Base-by-base conservation (phyloP, 1,140 invertebrate species). In the Drosophila nannoptera region DNA sequence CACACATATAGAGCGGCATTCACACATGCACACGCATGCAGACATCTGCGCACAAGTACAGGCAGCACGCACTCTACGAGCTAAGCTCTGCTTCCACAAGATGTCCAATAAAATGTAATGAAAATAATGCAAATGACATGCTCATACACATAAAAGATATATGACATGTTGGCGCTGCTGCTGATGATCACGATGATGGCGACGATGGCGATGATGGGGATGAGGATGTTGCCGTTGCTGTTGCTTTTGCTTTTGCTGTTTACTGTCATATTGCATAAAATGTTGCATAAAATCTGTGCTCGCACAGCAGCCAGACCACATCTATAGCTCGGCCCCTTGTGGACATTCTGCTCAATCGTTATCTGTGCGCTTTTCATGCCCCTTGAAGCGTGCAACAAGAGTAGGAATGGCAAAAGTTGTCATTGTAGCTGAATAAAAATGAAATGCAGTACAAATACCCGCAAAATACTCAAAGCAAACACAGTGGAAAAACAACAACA, bases 401-500 rank as follows among this genome's bases (percentile, higher is more conserved):
- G 12, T 12, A 67, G 46, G 45, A 62, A 22, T 22, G 22, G 29
- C 29, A 59, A 33, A 36, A 49, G 42, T 75, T 83, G 80, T 83
- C 78, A 78, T 84, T 83, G 78, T 78, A 83, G 83, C 75, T 83
- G 70, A 68, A 83, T 82, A 78, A 78, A 82, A 82, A 84, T 73
- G 75, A 84, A 83, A 78, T 84, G 78, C 80, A 78, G 75, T 83
- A 84, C 78, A 83, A 84, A 78, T 84, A 84, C 75, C 75, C 71
- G 62, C 78, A 82, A 76, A 83, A 77, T 74, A 78, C 78, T 63
- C 61, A 73, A 69, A 63, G 56, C 67, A 69, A 58, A 49, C 35
- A 54, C 49, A 16, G 49, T 12, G 16, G 29, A 54, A 61, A 40
- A 71, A 33, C 59, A 62, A 12, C 29, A 71, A 29, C 31, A 56